Base-by-base conservation (phyloP, 2,113 vertebrate species). In the Tiliqua scincoides region DNA sequence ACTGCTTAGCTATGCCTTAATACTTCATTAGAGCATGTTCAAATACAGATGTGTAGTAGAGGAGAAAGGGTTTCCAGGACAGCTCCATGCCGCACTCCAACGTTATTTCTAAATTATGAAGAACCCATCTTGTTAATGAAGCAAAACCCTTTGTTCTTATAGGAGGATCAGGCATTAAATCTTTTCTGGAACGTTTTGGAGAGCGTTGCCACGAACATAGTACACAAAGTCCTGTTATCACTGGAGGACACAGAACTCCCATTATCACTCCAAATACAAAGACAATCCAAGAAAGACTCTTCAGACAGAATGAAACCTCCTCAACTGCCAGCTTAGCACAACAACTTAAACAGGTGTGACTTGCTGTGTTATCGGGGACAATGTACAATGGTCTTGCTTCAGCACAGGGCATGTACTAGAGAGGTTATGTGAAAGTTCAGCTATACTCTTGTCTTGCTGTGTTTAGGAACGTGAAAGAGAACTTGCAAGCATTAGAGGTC, bases 181-280 rank as follows among this genome's bases (percentile, higher is more conserved):
- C 98, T 84, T 99, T 99, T 90, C 95, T 98, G 95, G 98, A 98
- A 92, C 98, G 97, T 71, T 99, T 99, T 95, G 98, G 96, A 65
- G 98, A 99, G 83, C 94, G 91, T 86, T 98, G 97, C 91, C 97
- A 98, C 80, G 97, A 99, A 76, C 96, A 91, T 11, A 95, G 83
- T 12, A 89, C 87, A 72, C 95, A 62, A 35, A 96, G 94, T 85
- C 96, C 97, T 40, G 92, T 95, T 59, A 85, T 57, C 12, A 84
- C 78, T 75, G 88, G 94, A 1, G 87, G 92, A 21, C 92, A 93
- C n/a, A 96, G 86, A 52, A 95, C 96, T 32, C 94, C 97, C 0
- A 9, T 88, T 68, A 91, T 97, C 71, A 97, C 98, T 57, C 97
- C 98, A 82, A 98, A 96, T 89, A 98, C 97, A 84, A 97, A 95